A percentile compares a stretch with the other conserved stretches of the same genome.
phyloP scores from a whole-genome alignment of 2,888 invertebrate species.

The Xylocampa areola region DNA sequence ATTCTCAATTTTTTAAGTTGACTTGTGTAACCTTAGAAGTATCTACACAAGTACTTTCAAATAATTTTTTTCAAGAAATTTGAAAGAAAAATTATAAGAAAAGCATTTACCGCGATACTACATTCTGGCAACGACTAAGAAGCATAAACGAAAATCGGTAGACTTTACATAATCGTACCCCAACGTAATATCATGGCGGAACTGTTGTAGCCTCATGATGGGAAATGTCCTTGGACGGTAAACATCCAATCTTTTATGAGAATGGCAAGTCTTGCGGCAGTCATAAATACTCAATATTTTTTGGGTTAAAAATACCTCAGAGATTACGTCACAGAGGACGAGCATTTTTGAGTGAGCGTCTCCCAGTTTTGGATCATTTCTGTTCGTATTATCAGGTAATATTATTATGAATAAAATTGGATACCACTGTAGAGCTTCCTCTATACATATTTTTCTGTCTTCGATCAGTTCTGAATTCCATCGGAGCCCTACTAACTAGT shows the following conservation, averaged over 20 bases:
- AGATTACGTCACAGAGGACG: too few relatives aligned
- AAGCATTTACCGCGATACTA: neutral
- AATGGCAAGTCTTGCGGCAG: conserved; percentile 1
- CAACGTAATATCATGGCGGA: conserved; percentile 20
- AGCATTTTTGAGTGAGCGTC: too few relatives aligned
- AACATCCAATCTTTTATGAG: conserved; percentile 9
- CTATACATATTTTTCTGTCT: too few relatives aligned
- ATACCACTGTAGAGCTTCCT: too few relatives aligned
- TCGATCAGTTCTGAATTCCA: too few relatives aligned
- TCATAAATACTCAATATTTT: conserved; percentile 2
- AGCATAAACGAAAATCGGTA: conserved; percentile 11
- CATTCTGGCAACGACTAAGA: neutral
- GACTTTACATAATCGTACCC: conserved; percentile 29
- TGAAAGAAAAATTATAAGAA: neutral
- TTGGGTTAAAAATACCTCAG: neutral
- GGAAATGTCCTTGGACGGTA: neutral
- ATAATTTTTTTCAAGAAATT: neutral
- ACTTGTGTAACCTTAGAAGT: too few relatives aligned
- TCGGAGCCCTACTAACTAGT: too few relatives aligned
- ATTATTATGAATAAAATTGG: too few relatives aligned
- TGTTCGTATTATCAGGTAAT: too few relatives aligned
- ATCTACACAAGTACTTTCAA: neutral
- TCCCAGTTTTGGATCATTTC: too few relatives aligned
- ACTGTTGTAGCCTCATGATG: conserved; percentile 2
- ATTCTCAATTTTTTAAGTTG: too few relatives aligned